Conservation (phyloP, 2,888 invertebrate genomes). For the Oscheius sp. region DNA sequence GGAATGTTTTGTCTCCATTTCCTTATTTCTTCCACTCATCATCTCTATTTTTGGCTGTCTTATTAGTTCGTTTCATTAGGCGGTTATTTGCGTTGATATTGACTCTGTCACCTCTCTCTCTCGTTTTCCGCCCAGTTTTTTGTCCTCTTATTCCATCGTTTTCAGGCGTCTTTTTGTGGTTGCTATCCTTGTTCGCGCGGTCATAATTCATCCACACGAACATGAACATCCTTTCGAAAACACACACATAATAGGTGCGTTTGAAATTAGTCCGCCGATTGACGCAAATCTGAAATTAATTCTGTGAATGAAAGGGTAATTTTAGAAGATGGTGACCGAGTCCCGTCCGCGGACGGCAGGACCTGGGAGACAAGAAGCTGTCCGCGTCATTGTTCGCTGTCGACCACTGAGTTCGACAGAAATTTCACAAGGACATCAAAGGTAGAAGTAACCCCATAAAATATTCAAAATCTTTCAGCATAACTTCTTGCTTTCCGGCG, state of each 20-base stretch:
- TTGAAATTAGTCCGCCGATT: not conserved
- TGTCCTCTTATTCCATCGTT: no score
- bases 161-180: no score
- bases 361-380: conserved; percentile 35
- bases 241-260: conserved; percentile 8
- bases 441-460: conserved; percentile 70
- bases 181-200: no score
- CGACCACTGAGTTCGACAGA: conserved; percentile 92
- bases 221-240: not conserved
- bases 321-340: conserved; percentile 6
- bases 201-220: conserved; percentile 16
- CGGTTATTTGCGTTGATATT: no score
- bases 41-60: no score
- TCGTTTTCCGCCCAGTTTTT: no score
- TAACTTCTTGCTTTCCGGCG: conserved; percentile 84
- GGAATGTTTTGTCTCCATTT: no score
- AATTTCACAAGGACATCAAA: conserved; percentile 78
- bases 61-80: no score
- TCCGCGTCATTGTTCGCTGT: conserved; percentile 83
- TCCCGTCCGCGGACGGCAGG: conserved; percentile 9
- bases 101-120: no score
- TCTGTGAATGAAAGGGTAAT: not conserved
- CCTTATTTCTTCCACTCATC: no score
- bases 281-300: not conserved
- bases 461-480: conserved; percentile 71